phyloP scores from a whole-genome alignment of 2,113 vertebrate species.

The Pan troglodytes region NHGRI_mPanTro3-v2.1_pri NC_072413.2:24470501-24471000 shows the following conservation, averaged over 20 bases:
- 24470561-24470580: background rate
- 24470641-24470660: background rate
- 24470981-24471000: background rate
- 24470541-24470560: background rate
- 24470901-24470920: background rate
- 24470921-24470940: background rate
- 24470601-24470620: background rate
- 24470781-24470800: background rate
- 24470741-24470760: background rate
- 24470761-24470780: slow-evolving; percentile 27
- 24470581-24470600: background rate
- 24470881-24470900: background rate
- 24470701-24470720: background rate
- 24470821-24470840: background rate
- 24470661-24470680: background rate
- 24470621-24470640: background rate
- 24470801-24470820: background rate
- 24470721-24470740: background rate
- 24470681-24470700: background rate
- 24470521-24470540: background rate
- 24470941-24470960: background rate
- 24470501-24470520: background rate
- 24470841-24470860: background rate
- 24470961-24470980: background rate
- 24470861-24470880: background rate